phyloP scores from a whole-genome alignment of 2,888 invertebrate species.

The Tridacna crocea region DNA sequence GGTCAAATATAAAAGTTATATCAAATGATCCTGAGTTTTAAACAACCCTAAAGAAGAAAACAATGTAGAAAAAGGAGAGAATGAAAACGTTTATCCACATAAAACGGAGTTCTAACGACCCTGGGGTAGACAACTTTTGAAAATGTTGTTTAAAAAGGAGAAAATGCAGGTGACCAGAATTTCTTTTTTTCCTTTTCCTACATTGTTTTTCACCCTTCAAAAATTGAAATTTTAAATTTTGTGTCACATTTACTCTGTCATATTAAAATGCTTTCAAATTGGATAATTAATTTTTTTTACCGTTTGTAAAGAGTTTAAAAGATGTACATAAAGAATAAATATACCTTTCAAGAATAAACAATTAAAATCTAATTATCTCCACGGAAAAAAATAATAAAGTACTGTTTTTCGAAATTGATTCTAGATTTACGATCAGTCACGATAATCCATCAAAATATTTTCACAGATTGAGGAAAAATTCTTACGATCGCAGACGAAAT shows the following conservation, averaged over 20 bases:
- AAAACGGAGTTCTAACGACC: no score
- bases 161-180: no score
- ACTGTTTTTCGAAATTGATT: conserved; percentile 5
- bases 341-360: neutral
- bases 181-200: no score
- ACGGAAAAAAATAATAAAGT: neutral
- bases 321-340: neutral
- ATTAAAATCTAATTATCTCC: neutral
- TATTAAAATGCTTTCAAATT: neutral
- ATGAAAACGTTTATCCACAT: no score
- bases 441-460: conserved; percentile 19
- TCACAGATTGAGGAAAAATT: conserved; percentile 8
- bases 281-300: neutral
- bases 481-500: conserved; percentile 17
- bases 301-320: neutral
- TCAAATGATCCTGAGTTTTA: no score
- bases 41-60: no score
- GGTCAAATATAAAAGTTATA: no score
- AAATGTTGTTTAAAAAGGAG: no score
- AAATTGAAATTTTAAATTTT: no score
- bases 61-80: no score
- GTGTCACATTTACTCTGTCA: neutral
- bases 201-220: no score
- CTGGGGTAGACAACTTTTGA: no score
- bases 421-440: conserved; percentile 20